These are phyloP conservation scores for Dallia pectoralis DNA, from an alignment of 2,797 vertebrate species.

Conservation along the genomic window DNA sequence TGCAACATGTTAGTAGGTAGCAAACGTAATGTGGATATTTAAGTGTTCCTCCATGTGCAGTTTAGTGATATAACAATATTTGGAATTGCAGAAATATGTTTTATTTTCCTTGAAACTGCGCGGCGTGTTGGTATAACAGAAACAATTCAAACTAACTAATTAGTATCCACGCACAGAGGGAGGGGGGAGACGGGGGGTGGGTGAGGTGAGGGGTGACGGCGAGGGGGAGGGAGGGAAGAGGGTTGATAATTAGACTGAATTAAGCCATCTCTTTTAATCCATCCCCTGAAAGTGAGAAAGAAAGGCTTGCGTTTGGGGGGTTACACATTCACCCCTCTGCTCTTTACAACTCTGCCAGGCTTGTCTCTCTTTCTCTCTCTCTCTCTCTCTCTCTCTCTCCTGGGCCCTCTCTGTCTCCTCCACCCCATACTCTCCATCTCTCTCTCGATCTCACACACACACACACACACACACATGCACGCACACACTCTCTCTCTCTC, in stretches of 20 bases:
- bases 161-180: conserved; percentile 68
- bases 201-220: conserved; percentile 34
- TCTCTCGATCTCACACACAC: conserved; percentile 11
- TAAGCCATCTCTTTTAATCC: conserved; percentile 83
- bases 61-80: conserved; percentile 33
- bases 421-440: background rate
- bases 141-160: conserved; percentile 72
- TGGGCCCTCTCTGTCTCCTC: conserved; percentile 53
- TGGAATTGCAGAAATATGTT: conserved; percentile 43
- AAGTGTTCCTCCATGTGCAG: conserved; percentile 17
- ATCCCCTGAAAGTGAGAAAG: conserved; percentile 64
- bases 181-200: conserved; percentile 37
- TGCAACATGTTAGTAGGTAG: conserved; percentile 51
- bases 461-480: conserved; percentile 28
- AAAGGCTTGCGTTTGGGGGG: conserved; percentile 44
- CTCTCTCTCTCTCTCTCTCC: conserved; percentile 37
- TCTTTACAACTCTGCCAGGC: conserved; percentile 29
- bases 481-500: conserved; percentile 47
- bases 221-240: conserved; percentile 62
- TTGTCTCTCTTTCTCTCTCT: conserved; percentile 30
- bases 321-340: conserved; percentile 68
- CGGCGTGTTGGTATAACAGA: conserved; percentile 63
- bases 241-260: conserved; percentile 80
- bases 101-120: conserved; percentile 48
- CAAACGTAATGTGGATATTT: conserved; percentile 36